These are phyloP conservation scores for Rallus limicola DNA, from an alignment of 2,113 vertebrate genomes.

Conservation along the genomic window DNA sequence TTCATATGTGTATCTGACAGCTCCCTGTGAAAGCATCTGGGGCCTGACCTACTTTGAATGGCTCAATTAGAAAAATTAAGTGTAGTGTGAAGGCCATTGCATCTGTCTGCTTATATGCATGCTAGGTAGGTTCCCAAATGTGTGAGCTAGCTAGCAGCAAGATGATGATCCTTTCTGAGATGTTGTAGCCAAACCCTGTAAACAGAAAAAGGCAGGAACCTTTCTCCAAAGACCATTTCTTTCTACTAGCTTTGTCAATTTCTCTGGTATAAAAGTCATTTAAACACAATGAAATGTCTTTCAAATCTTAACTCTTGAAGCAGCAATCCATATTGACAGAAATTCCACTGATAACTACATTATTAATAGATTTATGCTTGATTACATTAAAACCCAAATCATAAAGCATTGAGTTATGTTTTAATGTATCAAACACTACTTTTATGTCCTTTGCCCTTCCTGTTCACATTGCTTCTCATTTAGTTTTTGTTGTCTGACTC, in stretches of 20 bases:
- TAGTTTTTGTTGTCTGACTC: not conserved
- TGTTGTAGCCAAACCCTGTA: not conserved
- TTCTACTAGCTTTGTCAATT: not conserved
- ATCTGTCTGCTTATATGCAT: not conserved
- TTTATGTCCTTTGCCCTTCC: not conserved
- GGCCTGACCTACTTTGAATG: not conserved
- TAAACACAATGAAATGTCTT: not conserved
- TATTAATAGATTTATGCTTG: not conserved
- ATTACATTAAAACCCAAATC: not conserved
- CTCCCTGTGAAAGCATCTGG: not conserved
- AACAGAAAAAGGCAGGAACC: rapidly evolving
- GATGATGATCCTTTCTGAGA: not conserved
- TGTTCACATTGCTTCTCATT: not conserved
- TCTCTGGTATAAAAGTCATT: not conserved
- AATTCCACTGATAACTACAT: not conserved
- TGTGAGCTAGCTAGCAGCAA: not conserved
- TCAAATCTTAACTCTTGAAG: not conserved
- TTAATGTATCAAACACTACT: not conserved
- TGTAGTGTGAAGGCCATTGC: not conserved
- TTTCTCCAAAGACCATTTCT: not conserved
- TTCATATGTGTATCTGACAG: not conserved
- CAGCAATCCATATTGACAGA: not conserved
- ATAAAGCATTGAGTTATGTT: not conserved
- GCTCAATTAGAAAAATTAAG: not conserved
- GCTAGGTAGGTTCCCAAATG: not conserved